Conservation (phyloP, 2,797 vertebrate species). For the Phoxinus dragarum region DNA sequence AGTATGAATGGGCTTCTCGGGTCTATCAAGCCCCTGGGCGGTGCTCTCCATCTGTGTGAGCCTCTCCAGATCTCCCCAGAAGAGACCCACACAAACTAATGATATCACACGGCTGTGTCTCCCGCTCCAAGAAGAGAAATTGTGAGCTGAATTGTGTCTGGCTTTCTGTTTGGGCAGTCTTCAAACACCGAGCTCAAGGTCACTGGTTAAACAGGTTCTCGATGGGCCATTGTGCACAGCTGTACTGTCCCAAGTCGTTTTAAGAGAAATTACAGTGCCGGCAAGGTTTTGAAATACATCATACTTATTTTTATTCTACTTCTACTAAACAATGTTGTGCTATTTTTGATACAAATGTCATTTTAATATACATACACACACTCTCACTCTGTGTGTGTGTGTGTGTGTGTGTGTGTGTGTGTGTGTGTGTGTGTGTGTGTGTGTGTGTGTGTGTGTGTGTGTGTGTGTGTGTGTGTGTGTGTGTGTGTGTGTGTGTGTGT, state of each 20-base stretch:
- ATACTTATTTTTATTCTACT: not conserved
- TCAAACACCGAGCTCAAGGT: constrained; percentile 64
- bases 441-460: too few relatives aligned
- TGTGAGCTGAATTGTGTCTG: constrained; percentile 62
- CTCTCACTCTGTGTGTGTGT: too few relatives aligned
- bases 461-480: too few relatives aligned
- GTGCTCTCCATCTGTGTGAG: constrained; percentile 78
- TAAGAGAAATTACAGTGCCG: constrained; percentile 3
- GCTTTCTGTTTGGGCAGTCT: constrained; percentile 57
- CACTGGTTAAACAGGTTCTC: constrained; percentile 53
- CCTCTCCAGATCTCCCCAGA: constrained; percentile 65
- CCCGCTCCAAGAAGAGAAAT: constrained; percentile 59
- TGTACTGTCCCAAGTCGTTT: constrained; percentile 49
- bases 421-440: too few relatives aligned
- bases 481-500: too few relatives aligned
- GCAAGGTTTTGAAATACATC: constrained; percentile 5
- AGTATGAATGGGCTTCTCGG: constrained; percentile 39
- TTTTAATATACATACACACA: not conserved
- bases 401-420: too few relatives aligned
- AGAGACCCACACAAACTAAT: constrained; percentile 73
- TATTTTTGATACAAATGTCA: not conserved
- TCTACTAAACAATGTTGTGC: not conserved
- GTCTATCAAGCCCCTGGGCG: constrained; percentile 66
- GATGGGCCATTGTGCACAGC: constrained; percentile 44
- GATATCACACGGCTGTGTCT: constrained; percentile 70